A percentile compares a stretch with the other conserved stretches of the same genome.
Conservation (phyloP, 1,140 invertebrate species). For the Rhysida immarginata region DNA sequence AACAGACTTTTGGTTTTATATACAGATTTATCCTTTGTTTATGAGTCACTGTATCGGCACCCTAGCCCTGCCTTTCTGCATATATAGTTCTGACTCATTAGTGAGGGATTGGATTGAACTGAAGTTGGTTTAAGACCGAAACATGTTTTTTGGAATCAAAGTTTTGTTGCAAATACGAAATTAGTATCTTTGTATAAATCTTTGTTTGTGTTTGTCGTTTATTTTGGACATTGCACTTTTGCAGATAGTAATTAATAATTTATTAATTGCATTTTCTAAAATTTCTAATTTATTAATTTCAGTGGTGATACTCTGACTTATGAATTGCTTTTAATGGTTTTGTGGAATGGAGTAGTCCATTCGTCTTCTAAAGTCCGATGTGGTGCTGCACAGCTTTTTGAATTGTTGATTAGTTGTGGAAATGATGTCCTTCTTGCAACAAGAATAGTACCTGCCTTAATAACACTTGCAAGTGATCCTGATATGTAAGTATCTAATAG, state of each 20-base stretch:
- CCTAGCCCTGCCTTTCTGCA: too few species aligned
- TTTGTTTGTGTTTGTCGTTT: not conserved
- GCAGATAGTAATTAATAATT: not conserved
- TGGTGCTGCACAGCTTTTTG: conserved; percentile 43
- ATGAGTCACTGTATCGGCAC: too few species aligned
- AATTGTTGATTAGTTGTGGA: conserved; percentile 38
- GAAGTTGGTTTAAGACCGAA: too few species aligned
- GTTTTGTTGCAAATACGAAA: too few species aligned
- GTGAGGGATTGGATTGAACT: too few species aligned
- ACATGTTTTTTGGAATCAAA: too few species aligned
- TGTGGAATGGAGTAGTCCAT: conserved; percentile 51
- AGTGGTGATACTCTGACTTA: conserved; percentile 25
- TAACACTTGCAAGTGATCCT: conserved; percentile 50
- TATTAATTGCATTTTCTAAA: not conserved
- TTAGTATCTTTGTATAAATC: too few species aligned
- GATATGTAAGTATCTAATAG: conserved; percentile 55
- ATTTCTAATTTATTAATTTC: too few species aligned
- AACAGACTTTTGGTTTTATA: too few species aligned
- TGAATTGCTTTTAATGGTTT: conserved; percentile 41
- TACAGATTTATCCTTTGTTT: too few species aligned
- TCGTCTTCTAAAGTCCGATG: conserved; percentile 40
- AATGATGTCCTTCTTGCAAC: conserved; percentile 40
- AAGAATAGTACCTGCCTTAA: conserved; percentile 47
- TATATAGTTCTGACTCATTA: too few species aligned
- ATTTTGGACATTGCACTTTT: not conserved